These are phyloP conservation scores for Ooceraea biroi DNA, from an alignment of 1,140 invertebrate species.

Conservation along the genomic window DNA sequence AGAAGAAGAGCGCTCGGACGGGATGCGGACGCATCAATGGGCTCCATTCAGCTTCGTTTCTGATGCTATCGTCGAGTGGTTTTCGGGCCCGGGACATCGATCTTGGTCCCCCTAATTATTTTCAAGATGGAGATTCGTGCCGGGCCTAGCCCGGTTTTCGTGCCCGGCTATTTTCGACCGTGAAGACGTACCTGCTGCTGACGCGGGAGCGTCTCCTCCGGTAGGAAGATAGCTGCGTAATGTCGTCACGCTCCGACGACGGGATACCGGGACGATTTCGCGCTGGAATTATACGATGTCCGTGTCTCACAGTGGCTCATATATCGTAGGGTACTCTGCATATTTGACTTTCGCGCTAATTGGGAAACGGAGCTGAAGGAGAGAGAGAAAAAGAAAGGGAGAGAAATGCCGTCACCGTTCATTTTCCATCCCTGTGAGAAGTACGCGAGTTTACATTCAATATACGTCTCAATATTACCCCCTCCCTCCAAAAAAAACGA, in stretches of 20 bases:
- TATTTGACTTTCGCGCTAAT: no score
- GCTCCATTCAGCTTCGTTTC: slow-evolving; percentile 83
- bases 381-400: no score
- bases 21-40: slow-evolving; percentile 83
- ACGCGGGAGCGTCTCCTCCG: slow-evolving; percentile 29
- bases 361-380: no score
- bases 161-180: slow-evolving; percentile 67
- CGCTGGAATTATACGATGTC: slow-evolving; percentile 19
- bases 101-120: slow-evolving; percentile 86
- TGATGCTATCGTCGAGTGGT: slow-evolving; percentile 84
- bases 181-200: slow-evolving; percentile 61
- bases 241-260: slow-evolving; percentile 59
- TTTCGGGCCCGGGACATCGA: slow-evolving; percentile 83
- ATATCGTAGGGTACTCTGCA: background rate
- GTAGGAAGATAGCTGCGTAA: slow-evolving; percentile 48
- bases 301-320: no score
- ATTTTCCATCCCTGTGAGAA: background rate
- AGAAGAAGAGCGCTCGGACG: slow-evolving; percentile 45
- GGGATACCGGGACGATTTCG: slow-evolving; percentile 56
- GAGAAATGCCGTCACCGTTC: background rate
- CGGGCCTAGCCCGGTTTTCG: slow-evolving; percentile 61
- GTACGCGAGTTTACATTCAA: background rate
- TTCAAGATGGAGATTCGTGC: slow-evolving; percentile 82
- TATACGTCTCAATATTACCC: background rate
- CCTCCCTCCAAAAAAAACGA: background rate